Evolutionary conservation across 2,797 vertebrate genomes (phyloP).

Genomic region (Lindbergichthys nudifrons): DNA sequence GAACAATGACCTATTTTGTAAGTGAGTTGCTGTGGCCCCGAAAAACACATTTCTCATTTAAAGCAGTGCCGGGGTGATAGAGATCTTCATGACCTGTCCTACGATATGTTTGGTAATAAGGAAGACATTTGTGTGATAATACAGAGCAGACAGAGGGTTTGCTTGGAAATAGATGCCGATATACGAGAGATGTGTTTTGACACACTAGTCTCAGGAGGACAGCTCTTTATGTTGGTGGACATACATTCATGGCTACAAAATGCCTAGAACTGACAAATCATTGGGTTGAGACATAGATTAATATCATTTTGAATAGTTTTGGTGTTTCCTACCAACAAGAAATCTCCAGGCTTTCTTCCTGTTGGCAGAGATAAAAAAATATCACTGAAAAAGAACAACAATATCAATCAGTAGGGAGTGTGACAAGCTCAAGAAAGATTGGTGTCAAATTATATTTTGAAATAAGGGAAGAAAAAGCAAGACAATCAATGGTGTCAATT

Average conservation of each 20-base stretch:
- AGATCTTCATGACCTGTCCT: conserved; percentile 11
- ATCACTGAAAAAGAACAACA: not conserved
- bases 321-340: not conserved
- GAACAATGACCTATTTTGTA: conserved; percentile 54
- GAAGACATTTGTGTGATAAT: conserved; percentile 10
- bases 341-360: not conserved
- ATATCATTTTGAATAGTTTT: not conserved
- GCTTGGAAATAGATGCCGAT: conserved; percentile 16
- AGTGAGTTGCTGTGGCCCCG: conserved; percentile 50
- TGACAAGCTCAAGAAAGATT: conserved; percentile 7
- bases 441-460: conserved; percentile 2
- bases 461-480: conserved; percentile 13
- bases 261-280: not conserved
- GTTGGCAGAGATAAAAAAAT: not conserved
- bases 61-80: conserved; percentile 32
- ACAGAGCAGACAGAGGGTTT: not conserved
- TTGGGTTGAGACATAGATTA: not conserved
- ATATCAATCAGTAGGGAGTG: not conserved
- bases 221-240: not conserved
- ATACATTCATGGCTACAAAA: not conserved
- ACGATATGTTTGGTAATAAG: not conserved
- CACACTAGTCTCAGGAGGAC: conserved; percentile 16
- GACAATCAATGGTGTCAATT: not conserved
- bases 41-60: conserved; percentile 63
- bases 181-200: conserved; percentile 11